phyloP scores from a whole-genome alignment of 2,888 invertebrate genomes.

The Saturnia pavonia region DNA sequence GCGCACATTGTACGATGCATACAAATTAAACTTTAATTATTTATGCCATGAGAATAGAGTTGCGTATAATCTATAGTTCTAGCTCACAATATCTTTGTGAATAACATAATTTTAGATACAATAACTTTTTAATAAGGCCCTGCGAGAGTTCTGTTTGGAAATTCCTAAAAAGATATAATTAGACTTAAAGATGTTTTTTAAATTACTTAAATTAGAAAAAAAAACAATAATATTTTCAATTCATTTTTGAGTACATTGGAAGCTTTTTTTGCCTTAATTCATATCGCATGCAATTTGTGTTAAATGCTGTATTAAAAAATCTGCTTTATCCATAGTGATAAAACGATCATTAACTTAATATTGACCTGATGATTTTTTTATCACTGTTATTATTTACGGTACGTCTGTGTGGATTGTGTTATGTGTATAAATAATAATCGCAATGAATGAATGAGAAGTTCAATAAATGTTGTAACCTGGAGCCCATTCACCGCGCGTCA shows the following conservation, averaged over 20 bases:
- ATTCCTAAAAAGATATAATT: background rate
- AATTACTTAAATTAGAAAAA: too few species aligned
- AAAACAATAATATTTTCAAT: too few species aligned
- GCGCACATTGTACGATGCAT: background rate
- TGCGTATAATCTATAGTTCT: background rate
- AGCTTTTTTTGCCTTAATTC: background rate
- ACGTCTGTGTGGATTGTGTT: slow-evolving; percentile 66
- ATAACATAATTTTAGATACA: too few species aligned
- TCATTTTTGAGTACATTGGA: background rate
- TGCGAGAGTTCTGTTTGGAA: too few species aligned
- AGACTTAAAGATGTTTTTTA: too few species aligned
- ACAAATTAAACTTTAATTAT: background rate
- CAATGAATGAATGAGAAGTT: background rate
- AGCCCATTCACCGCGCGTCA: background rate
- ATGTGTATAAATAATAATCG: slow-evolving; percentile 53
- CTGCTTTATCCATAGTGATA: background rate
- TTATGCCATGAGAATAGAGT: too few species aligned
- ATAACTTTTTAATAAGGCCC: too few species aligned
- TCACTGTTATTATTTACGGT: background rate
- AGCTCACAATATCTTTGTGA: too few species aligned
- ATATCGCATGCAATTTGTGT: background rate
- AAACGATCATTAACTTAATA: background rate
- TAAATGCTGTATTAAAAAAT: too few species aligned
- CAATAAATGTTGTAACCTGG: background rate
- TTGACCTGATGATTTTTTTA: background rate